phyloP scores from a whole-genome alignment of 1,140 invertebrate species.

The Dinoponera quadriceps region DNA sequence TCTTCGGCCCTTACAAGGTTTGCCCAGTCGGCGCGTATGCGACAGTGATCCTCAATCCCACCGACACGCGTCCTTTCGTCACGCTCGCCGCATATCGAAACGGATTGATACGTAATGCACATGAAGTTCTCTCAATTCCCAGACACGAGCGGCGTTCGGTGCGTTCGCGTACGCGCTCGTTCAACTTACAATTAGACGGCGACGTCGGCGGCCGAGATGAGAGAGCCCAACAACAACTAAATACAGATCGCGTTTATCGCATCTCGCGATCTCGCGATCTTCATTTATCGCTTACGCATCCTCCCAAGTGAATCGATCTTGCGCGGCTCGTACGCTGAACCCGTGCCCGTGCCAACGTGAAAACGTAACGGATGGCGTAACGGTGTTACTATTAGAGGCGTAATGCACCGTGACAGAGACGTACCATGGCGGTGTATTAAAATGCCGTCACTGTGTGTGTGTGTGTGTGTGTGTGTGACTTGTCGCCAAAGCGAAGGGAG shows the following conservation, averaged over 20 bases:
- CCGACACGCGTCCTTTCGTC: neutral
- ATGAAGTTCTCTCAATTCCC: neutral
- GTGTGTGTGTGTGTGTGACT: constrained; percentile 47
- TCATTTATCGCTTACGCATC: constrained; percentile 27
- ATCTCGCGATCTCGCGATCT: constrained; percentile 33
- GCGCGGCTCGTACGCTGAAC: constrained; percentile 37
- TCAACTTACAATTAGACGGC: neutral
- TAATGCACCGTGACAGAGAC: constrained; percentile 70
- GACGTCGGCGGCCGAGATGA: constrained; percentile 6
- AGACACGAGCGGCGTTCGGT: too few relatives aligned
- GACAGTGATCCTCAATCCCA: constrained; percentile 62
- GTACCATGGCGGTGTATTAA: constrained; percentile 57
- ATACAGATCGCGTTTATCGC: constrained; percentile 40
- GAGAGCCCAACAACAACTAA: constrained; percentile 22
- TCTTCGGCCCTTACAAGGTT: constrained; percentile 66
- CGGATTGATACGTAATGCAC: neutral
- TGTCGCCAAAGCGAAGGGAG: constrained; percentile 25
- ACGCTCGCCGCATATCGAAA: neutral
- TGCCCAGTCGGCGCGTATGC: constrained; percentile 24
- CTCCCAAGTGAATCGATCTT: constrained; percentile 47
- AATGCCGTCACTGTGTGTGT: too few relatives aligned
- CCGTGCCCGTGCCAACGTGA: constrained; percentile 35
- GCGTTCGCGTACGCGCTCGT: too few relatives aligned
- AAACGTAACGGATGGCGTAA: constrained; percentile 74
- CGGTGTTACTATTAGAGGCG: constrained; percentile 71